Conservation (phyloP, 2,888 invertebrate species). For the Allygus modestus region DNA sequence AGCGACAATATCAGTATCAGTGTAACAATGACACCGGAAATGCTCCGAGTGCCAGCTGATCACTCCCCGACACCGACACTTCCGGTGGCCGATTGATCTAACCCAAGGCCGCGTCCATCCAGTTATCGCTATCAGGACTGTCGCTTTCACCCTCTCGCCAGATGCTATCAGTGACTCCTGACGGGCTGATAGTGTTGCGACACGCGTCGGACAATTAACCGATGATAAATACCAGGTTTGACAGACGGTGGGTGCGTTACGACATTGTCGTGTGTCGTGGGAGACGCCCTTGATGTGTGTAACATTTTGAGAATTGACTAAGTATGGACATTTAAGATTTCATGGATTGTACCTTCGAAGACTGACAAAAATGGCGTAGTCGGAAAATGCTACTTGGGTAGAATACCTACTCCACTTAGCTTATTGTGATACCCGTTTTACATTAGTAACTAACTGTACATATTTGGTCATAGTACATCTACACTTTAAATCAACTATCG, state of each 20-base stretch:
- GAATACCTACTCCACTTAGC: too few species aligned
- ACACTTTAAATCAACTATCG: too few species aligned
- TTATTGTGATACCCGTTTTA: too few species aligned
- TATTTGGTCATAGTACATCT: too few species aligned
- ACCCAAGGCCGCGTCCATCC: constrained; percentile 47
- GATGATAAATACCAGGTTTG: constrained; percentile 31
- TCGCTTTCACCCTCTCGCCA: constrained; percentile 24
- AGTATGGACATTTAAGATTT: too few species aligned
- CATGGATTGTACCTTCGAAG: too few species aligned
- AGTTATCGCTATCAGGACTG: constrained; percentile 11
- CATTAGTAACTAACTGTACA: too few species aligned
- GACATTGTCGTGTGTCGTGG: neutral
- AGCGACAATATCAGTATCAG: constrained; percentile 13
- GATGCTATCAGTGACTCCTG: constrained; percentile 14
- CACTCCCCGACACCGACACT: constrained; percentile 44
- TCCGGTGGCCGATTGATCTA: constrained; percentile 49
- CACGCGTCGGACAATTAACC: constrained; percentile 12
- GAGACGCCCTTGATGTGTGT: neutral
- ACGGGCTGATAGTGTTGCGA: constrained; percentile 9
- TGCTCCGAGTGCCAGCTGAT: constrained; percentile 49
- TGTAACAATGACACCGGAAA: constrained; percentile 33
- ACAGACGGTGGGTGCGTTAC: constrained; percentile 5
- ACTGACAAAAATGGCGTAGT: too few species aligned
- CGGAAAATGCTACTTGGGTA: too few species aligned
- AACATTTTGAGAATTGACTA: too few species aligned